Evolutionary conservation across 2,797 vertebrate species (phyloP).

Genomic region (Gadopsis bispinosus): DNA sequence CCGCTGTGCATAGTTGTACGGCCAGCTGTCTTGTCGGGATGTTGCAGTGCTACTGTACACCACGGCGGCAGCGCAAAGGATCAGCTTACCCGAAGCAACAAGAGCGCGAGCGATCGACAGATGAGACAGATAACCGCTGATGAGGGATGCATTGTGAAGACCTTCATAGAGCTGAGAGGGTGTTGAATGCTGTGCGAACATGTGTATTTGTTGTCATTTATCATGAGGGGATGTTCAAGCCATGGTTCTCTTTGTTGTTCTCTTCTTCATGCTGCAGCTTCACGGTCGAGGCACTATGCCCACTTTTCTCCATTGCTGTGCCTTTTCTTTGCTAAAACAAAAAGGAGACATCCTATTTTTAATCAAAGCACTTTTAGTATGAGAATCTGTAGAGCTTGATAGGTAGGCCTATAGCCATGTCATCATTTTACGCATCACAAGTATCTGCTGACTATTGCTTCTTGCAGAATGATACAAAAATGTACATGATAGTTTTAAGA

Average conservation of each 20-base stretch:
- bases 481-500: not conserved
- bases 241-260: not conserved
- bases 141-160: slow-evolving; percentile 23
- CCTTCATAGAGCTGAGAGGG: not conserved
- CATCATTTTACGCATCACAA: not conserved
- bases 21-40: slow-evolving; percentile 28
- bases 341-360: not conserved
- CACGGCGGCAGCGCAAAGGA: slow-evolving; percentile 26
- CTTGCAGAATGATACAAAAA: not conserved
- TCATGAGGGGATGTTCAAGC: not conserved
- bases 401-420: not conserved
- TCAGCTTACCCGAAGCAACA: slow-evolving; percentile 52
- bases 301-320: not conserved
- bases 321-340: not conserved
- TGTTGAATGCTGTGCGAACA: slow-evolving; percentile 6
- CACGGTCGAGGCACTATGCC: not conserved
- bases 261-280: not conserved
- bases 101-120: slow-evolving; percentile 7
- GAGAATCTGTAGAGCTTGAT: not conserved
- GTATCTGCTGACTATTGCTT: not conserved
- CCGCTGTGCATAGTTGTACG: slow-evolving; percentile 17
- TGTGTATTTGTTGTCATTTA: not conserved
- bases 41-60: slow-evolving; percentile 10
- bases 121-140: slow-evolving; percentile 6
- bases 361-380: not conserved